Percentiles rank a stretch among this genome's conserved stretches.
Evolutionary conservation across 2,797 vertebrate species (phyloP).

Genomic region (Sus cebifrons): DNA sequence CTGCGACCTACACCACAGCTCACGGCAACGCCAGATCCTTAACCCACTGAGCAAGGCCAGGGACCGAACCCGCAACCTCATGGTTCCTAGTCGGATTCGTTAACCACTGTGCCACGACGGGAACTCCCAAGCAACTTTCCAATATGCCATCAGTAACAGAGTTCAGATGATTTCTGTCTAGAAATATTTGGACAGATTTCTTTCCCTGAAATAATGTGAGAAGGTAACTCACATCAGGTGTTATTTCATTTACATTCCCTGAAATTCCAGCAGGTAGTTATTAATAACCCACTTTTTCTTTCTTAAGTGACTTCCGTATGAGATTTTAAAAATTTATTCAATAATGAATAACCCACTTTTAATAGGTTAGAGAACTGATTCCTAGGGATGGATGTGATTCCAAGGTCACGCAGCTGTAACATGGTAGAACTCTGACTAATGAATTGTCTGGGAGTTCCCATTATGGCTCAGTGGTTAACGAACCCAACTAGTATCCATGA

Average conservation of each 20-base stretch:
- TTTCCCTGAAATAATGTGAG: neutral
- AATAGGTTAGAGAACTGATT: neutral
- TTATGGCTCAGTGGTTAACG: too few species aligned
- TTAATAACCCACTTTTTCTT: neutral
- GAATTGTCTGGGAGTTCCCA: neutral
- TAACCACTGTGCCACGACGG: too few species aligned
- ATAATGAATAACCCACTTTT: neutral
- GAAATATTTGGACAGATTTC: slow-evolving; percentile 25
- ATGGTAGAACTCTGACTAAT: neutral
- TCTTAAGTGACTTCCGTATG: too few species aligned
- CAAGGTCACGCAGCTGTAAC: neutral
- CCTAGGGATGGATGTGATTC: neutral
- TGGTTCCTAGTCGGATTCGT: too few species aligned
- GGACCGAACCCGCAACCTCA: too few species aligned
- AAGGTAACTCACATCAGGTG: neutral
- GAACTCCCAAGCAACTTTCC: neutral
- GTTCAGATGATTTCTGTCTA: neutral
- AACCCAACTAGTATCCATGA: too few species aligned
- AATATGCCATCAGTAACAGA: neutral
- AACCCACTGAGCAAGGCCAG: too few species aligned
- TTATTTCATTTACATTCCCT: neutral
- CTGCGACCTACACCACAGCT: too few species aligned
- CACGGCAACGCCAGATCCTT: too few species aligned
- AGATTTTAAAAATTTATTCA: too few species aligned
- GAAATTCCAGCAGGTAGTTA: neutral